These are phyloP conservation scores for Petroica traversi DNA, from an alignment of 2,113 vertebrate genomes.

Conservation along the genomic window DNA sequence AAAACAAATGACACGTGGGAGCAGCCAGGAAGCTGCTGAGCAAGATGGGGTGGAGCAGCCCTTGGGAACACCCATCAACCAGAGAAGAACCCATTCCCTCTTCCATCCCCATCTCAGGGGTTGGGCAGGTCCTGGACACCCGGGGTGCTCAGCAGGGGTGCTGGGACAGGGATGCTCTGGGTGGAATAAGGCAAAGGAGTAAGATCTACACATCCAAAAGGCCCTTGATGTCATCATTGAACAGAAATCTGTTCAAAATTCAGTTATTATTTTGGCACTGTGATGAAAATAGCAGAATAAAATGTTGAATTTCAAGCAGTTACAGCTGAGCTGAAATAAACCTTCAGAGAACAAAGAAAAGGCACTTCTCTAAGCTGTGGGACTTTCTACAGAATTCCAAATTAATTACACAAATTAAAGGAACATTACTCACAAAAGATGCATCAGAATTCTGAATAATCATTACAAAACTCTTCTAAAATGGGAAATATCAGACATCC, in stretches of 20 bases:
- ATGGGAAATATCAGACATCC: neutral
- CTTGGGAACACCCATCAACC: neutral
- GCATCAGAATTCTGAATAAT: neutral
- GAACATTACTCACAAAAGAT: neutral
- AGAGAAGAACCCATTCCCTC: neutral
- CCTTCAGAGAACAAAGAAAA: neutral
- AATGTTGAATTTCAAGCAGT: neutral
- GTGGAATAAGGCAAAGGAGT: neutral
- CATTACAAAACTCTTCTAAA: neutral
- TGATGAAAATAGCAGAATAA: neutral
- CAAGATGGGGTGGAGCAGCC: neutral
- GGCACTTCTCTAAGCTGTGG: neutral
- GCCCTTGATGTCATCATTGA: neutral
- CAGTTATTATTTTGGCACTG: neutral
- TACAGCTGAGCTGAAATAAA: neutral
- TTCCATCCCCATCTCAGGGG: neutral
- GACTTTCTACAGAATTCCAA: neutral
- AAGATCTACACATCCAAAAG: neutral
- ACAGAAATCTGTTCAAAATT: neutral
- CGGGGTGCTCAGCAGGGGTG: neutral
- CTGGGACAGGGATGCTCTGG: neutral
- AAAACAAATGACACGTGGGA: fast-evolving
- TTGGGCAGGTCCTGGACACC: neutral
- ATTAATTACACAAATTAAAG: neutral
- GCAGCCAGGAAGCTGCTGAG: neutral